phyloP scores from a whole-genome alignment of 2,888 invertebrate species.

The Pandemis cinnamomeana region DNA sequence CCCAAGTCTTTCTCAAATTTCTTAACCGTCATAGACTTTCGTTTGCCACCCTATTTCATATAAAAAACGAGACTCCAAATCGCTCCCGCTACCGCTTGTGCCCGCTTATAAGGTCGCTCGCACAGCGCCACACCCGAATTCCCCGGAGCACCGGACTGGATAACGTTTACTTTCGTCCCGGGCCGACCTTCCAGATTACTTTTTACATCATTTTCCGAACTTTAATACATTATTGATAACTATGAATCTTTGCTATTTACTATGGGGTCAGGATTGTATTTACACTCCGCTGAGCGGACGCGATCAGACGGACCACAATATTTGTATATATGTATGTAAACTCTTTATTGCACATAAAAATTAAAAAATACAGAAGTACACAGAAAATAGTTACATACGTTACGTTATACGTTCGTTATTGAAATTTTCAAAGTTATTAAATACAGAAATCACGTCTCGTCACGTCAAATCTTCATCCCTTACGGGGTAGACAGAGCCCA shows the following conservation, averaged over 20 bases:
- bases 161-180: slow-evolving; percentile 35
- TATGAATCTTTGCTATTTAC: slow-evolving; percentile 25
- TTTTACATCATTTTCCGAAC: slow-evolving; percentile 34
- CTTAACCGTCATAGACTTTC: no score
- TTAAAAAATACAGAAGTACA: no score
- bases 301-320: not conserved
- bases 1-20: no score
- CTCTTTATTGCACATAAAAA: no score
- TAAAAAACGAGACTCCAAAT: not conserved
- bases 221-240: slow-evolving; percentile 39
- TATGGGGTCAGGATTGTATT: slow-evolving; percentile 17
- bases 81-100: not conserved
- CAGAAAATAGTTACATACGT: no score
- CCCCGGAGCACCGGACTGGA: slow-evolving; percentile 33
- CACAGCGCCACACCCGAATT: slow-evolving; percentile 17
- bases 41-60: no score
- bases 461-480: no score
- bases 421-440: no score
- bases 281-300: not conserved
- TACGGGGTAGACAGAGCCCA: no score
- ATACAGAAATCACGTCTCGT: no score
- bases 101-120: slow-evolving; percentile 3
- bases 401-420: no score
- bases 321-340: no score
- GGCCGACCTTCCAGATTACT: slow-evolving; percentile 38